These are phyloP conservation scores for Dysidea cf. avara DNA, from an alignment of 37 sponge, comb jelly and placozoan species.

Conservation along the genomic window DNA sequence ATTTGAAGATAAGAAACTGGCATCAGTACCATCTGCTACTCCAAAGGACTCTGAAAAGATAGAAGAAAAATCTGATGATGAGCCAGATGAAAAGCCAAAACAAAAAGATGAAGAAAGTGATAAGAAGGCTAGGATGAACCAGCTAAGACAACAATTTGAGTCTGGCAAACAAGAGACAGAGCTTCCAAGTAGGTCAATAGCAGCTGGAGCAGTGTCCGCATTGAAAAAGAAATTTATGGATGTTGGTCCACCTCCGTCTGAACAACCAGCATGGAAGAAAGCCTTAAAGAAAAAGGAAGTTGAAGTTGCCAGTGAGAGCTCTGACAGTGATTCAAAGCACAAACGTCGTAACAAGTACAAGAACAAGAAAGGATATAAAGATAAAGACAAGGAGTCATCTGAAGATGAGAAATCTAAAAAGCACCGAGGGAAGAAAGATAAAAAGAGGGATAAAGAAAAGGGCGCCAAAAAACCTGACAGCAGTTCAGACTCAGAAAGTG, in stretches of 20 bases:
- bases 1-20: no score
- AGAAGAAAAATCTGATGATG: no score
- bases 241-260: background rate
- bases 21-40: no score
- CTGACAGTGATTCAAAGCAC: background rate
- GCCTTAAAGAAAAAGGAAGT: background rate
- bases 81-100: no score
- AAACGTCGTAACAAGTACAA: background rate
- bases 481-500: background rate
- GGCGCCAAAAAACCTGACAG: background rate
- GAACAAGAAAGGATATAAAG: slow-evolving; percentile 9
- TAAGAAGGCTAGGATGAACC: no score
- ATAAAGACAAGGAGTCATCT: background rate
- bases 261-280: background rate
- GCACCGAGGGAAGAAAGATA: background rate
- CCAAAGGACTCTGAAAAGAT: no score
- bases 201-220: background rate
- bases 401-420: background rate
- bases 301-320: background rate
- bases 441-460: background rate
- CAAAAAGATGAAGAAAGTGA: no score
- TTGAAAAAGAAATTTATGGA: background rate
- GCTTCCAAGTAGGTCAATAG: no score
- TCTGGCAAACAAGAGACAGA: no score
- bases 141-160: no score